Base-by-base conservation (phyloP, 2,113 vertebrate genomes). In the Proterorhinus semilunaris region DNA sequence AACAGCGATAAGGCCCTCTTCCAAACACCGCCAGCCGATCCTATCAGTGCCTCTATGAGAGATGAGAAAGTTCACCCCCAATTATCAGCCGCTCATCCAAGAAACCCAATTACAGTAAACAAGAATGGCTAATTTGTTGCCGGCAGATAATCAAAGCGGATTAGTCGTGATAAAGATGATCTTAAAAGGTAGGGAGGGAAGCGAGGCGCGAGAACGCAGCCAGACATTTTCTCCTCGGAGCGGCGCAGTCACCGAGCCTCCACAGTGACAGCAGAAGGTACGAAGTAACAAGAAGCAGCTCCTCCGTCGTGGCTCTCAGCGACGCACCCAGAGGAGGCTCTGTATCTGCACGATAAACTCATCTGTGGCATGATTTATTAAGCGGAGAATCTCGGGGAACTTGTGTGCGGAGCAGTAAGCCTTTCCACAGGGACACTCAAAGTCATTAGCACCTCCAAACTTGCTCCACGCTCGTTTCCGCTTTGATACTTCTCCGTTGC, bases 321-420 rank as follows among this genome's bases (percentile, higher is more conserved):
- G 85, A 75, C 81, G 71, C 87, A 91, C 90, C 91, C 90, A 90
- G 88, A 92, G 90, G 92, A 92, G 85, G 83, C 87, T 89, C 89
- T 89, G 89, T 91, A 92, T 91, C 90, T 91, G 87, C 85, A 90
- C 87, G 91, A 93, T 92, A 93, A 91, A 93, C 91, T 93, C 92
- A 91, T 92, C 90, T 91, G 27, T 36, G 91, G 91, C 91, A 93
- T 93, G 91, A 93, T 93, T 93, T 93, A 93, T 93, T 92, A 93
- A 93, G 89, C 86, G 91, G 90, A 89, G 87, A 92, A 91, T 91
- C 88, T 58, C 7, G 55, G 55, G 66, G 83, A 84, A 84, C 82
- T 88, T 83, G 83, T 87, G 75, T 73, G 83, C 17, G 42, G 83
- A 89, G 88, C 86, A 86, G 83, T 89, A 90, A 92, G 86, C 86